These are phyloP conservation scores for Leptobrachium leishanense DNA, from an alignment of 2,113 vertebrate genomes.

Conservation along the genomic window DNA sequence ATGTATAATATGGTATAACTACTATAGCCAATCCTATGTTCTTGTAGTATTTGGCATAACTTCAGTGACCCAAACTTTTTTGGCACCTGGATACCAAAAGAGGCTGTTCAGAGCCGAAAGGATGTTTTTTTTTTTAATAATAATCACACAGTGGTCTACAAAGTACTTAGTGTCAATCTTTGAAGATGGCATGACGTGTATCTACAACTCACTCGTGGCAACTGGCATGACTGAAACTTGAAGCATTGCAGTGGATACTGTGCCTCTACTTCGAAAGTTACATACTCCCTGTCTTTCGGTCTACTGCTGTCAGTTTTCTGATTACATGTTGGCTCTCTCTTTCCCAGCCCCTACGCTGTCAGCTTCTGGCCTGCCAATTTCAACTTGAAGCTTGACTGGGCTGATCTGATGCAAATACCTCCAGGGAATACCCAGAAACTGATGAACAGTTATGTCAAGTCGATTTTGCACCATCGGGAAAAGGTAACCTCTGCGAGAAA, in stretches of 20 bases:
- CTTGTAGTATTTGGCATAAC: too few relatives aligned
- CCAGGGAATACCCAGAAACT: conserved; percentile 90
- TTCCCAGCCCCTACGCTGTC: conserved; percentile 84
- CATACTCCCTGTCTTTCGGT: conserved; percentile 61
- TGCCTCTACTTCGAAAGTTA: conserved; percentile 51
- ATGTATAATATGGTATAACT: too few relatives aligned
- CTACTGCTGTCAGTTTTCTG: conserved; percentile 75
- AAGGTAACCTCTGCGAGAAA: conserved; percentile 94
- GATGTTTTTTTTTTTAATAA: neutral
- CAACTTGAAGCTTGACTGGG: conserved; percentile 97
- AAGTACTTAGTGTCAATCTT: conserved; percentile 2
- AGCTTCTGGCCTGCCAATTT: conserved; percentile 98
- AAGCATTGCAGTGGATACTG: conserved; percentile 46
- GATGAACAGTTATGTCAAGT: conserved; percentile 99
- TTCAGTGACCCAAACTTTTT: too few relatives aligned
- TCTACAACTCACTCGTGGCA: conserved; percentile 17
- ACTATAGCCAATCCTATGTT: too few relatives aligned
- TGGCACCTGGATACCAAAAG: too few relatives aligned
- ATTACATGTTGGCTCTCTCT: conserved; percentile 83
- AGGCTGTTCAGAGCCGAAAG: too few relatives aligned
- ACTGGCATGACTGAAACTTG: conserved; percentile 24
- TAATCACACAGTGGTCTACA: neutral
- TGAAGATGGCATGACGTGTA: conserved; percentile 21
- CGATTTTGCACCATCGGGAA: conserved; percentile 96
- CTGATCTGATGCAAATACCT: conserved; percentile 98